A percentile compares a stretch with the other conserved stretches of the same genome.
Evolutionary conservation across 2,797 vertebrate species (phyloP).

Genomic region (Enteromius radiatus): DNA sequence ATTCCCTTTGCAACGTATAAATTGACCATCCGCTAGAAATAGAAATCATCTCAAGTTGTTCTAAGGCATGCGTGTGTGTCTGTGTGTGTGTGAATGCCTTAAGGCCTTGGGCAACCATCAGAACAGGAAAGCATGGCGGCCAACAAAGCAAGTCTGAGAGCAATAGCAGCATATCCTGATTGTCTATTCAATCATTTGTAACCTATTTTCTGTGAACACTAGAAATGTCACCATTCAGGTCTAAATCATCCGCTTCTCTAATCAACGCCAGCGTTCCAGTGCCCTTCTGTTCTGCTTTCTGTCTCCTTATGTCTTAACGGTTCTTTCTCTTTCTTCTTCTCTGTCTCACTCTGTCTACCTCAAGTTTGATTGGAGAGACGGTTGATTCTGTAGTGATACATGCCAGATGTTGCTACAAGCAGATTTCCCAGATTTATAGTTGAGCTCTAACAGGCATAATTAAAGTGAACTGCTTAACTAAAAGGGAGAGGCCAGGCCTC

Average conservation of each 20-base stretch:
- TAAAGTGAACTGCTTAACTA: constrained; percentile 60
- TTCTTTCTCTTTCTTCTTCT: constrained; percentile 33
- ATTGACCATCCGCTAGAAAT: constrained; percentile 53
- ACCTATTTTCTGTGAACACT: constrained; percentile 64
- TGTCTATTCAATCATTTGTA: constrained; percentile 64
- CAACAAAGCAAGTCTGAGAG: constrained; percentile 63
- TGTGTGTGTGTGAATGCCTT: constrained; percentile 44
- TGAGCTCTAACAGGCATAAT: constrained; percentile 62
- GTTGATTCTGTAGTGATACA: constrained; percentile 59
- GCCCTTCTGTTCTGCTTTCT: constrained; percentile 63
- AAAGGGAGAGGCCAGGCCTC: constrained; percentile 46
- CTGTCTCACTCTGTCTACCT: constrained; percentile 15
- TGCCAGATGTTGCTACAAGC: constrained; percentile 65
- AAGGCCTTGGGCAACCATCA: constrained; percentile 55
- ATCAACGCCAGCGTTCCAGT: constrained; percentile 60
- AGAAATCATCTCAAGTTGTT: constrained; percentile 48
- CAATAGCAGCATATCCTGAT: constrained; percentile 63
- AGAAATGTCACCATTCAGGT: constrained; percentile 61
- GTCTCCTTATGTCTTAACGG: constrained; percentile 61
- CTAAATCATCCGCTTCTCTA: constrained; percentile 65
- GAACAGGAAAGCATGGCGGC: constrained; percentile 61
- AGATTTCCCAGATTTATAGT: constrained; percentile 63
- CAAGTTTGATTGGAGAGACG: constrained; percentile 58
- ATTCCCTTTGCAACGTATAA: constrained; percentile 41
- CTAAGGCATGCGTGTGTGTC: constrained; percentile 19